Evolutionary conservation across 1,140 invertebrate genomes (phyloP), one percentile per base, ranked within the genome.

Genomic region (Drosophila kohkoa): DNA sequence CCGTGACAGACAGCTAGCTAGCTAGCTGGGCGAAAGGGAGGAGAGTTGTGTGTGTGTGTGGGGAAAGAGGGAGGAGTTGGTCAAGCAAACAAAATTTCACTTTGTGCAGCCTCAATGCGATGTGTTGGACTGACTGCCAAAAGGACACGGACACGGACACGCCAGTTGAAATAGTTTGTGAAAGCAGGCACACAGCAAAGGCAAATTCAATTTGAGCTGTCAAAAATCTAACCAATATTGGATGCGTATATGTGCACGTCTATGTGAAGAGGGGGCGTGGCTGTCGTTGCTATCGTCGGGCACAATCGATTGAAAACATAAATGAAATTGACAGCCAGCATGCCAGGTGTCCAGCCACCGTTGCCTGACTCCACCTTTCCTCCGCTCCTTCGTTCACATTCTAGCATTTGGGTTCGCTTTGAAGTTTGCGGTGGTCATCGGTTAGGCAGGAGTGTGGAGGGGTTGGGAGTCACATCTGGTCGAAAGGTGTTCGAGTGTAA

Each of bases 201-300:
- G 85, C 85, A 87, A 88, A 88, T 88, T 88, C 71, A 88, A 88
- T 88, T 88, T 85, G 81, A 81, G 85, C 85, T 88, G 85, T 88
- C 85, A 88, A 88, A 88, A 88, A 89, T 88, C 85, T 89, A 82
- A 88, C 85, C 85, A 88, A 88, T 88, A 88, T 88, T 89, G 86
- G 81, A 81, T 85, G 78, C 73, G 70, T 54, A 32, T 70, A 49
- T 69, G 46, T 62, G 41, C 25, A 20, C 63, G 72, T 74, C 62
- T 69, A 73, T 64, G 35, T 52, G 15, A 30, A 43, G 43, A 20
- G 51, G 57, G 54, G 71, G 75, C 63, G 62, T 72, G 72, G 66
- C 59, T 79, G 68, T 58, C 72, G 67, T 7, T 49, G 35, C 66
- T 75, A 75, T 70, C 60, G 68, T 63, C 62, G 70, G 20, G 68